Conservation (phyloP, 2,888 invertebrate genomes). For the Octodonta nipae region DNA sequence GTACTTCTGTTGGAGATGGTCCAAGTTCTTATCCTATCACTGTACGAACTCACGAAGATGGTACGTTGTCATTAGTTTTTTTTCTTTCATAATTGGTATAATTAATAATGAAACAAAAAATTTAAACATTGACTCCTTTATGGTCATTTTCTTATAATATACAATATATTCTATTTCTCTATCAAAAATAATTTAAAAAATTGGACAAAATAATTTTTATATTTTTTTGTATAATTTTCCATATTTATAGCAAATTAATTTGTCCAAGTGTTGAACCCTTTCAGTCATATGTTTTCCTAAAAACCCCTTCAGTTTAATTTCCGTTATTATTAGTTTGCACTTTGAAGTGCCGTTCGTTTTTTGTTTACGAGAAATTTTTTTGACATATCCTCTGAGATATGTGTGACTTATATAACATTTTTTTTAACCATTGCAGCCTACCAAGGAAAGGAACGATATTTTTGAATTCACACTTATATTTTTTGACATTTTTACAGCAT, state of each 20-base stretch:
- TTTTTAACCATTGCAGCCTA: conserved; percentile 37
- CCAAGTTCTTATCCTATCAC: conserved; percentile 83
- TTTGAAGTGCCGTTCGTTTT: conserved; percentile 4
- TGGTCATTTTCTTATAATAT: too few species aligned
- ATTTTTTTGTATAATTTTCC: too few species aligned
- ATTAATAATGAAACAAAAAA: too few species aligned
- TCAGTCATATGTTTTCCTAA: too few species aligned
- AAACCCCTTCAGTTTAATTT: conserved; percentile 4
- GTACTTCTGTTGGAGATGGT: conserved; percentile 92
- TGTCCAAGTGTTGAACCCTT: too few species aligned
- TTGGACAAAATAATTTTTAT: too few species aligned
- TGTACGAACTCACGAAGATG: conserved; percentile 94
- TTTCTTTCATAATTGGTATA: too few species aligned
- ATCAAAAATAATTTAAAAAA: too few species aligned
- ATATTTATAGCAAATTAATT: too few species aligned
- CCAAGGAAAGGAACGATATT: conserved; percentile 31
- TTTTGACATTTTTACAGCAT: conserved; percentile 26
- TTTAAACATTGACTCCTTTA: too few species aligned
- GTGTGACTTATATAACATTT: conserved; percentile 30
- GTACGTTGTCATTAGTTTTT: too few species aligned
- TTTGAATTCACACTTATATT: conserved; percentile 23
- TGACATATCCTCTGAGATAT: conserved; percentile 37
- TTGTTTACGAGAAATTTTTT: conserved; percentile 20
- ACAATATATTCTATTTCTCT: too few species aligned
- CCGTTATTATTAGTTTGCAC: conserved; percentile 6